Percentiles rank a stretch among this genome's conserved stretches.
Evolutionary conservation across 2,797 vertebrate genomes (phyloP).

Genomic region (Mormyrus hasselquistii): DNA sequence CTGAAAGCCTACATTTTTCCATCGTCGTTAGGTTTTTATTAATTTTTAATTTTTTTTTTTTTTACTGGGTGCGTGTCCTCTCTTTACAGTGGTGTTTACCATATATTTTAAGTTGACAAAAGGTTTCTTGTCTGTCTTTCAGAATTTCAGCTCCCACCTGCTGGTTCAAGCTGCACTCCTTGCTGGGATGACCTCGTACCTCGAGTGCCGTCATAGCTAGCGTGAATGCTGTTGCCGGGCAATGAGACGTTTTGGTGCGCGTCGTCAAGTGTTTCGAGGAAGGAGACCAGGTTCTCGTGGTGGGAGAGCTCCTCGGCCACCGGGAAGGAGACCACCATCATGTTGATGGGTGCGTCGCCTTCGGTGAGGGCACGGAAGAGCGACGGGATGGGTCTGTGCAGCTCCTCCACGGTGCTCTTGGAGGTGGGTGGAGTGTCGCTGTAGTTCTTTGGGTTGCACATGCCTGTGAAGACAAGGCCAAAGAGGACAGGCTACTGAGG

Average conservation of each 20-base stretch:
- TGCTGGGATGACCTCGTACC: slow-evolving; percentile 36
- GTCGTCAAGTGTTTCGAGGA: slow-evolving; percentile 85
- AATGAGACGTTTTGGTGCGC: slow-evolving; percentile 83
- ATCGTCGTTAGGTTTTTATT: not conserved
- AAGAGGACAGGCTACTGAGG: not conserved
- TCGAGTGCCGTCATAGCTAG: slow-evolving; percentile 67
- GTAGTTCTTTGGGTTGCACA: slow-evolving; percentile 97
- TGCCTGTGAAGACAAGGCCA: slow-evolving; percentile 60
- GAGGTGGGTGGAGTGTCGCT: slow-evolving; percentile 93
- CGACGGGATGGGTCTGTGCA: slow-evolving; percentile 89
- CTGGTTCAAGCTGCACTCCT: not conserved
- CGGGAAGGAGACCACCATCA: slow-evolving; percentile 95
- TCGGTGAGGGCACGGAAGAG: slow-evolving; percentile 92
- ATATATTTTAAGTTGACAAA: not conserved
- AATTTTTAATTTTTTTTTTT: not conserved
- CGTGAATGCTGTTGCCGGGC: slow-evolving; percentile 78
- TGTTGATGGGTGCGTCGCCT: slow-evolving; percentile 83
- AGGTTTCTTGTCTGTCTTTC: not conserved
- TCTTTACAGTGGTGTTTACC: not conserved
- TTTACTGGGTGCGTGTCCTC: not conserved
- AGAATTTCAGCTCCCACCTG: not conserved
- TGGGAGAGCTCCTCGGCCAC: slow-evolving; percentile 89
- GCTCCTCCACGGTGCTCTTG: slow-evolving; percentile 94
- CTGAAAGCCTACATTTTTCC: not conserved
- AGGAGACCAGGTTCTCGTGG: slow-evolving; percentile 91